Conservation (phyloP, 1,140 invertebrate genomes). For the Hyposmocoma kahamanoa region DNA sequence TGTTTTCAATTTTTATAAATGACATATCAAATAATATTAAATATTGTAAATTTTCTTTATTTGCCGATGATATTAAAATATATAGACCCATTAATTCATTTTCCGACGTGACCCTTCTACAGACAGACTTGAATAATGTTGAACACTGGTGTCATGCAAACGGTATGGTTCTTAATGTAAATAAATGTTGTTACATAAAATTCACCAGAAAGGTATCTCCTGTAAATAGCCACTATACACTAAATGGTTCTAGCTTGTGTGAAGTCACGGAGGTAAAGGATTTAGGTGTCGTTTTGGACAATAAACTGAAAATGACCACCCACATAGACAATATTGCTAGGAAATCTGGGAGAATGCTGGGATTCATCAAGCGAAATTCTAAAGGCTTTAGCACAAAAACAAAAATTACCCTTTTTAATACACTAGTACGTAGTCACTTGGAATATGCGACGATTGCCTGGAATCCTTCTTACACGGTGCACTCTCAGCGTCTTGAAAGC, state of each 20-base stretch:
- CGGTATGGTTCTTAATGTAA: not conserved
- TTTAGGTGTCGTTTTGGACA: not conserved
- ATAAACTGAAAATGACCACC: not conserved
- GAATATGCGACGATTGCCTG: not conserved
- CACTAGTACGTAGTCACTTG: not conserved
- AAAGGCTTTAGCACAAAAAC: not conserved
- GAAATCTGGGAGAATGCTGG: not conserved
- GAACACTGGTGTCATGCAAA: not conserved
- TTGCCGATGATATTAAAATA: not conserved
- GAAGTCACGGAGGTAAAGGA: not conserved
- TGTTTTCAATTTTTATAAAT: not conserved
- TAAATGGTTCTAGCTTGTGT: not conserved
- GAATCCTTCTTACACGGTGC: not conserved
- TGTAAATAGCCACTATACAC: not conserved
- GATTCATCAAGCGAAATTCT: not conserved
- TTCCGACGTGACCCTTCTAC: not conserved
- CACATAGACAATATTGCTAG: not conserved
- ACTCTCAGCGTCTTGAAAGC: not conserved
- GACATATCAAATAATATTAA: not conserved
- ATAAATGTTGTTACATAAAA: not conserved
- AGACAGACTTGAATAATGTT: not conserved
- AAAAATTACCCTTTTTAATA: not conserved
- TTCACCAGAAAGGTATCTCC: not conserved
- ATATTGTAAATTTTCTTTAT: not conserved
- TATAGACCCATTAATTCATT: not conserved